Evolutionary conservation across 2,888 invertebrate species (phyloP), one percentile per base, ranked within the genome.

Genomic region (Vanessa cardui): DNA sequence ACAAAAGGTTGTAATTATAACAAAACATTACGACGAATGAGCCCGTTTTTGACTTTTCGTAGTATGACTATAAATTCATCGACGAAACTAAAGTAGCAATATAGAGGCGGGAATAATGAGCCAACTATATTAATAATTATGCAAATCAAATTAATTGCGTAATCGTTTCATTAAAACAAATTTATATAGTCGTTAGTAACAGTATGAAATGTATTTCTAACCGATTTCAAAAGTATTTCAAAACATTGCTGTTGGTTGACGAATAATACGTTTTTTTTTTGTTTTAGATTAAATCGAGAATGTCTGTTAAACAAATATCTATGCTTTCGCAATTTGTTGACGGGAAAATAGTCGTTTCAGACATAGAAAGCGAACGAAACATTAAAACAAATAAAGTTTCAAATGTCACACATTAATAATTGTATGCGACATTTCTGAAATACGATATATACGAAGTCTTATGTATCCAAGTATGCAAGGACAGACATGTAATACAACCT

Each of bases 61-160:
- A 46, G 20, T 16, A 33, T 50, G 50, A 44, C 33, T 47, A n/a
- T 60, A 61, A 66, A 39, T 21, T 45, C 18, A 46, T 47, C 39
- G 58, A 58, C 46, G 6, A 21, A 26, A 62, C 5, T 47, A 63
- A 59, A 64, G 9, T 60, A 18, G 60, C 45, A 64, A 18, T 26
- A 63, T 60, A 49, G 45, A 44, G 26, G 50, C 21, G 46, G 26
- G 31, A 62, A 46, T 67, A 64, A 70, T 68, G 56, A 56, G 49
- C 61, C 61, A 64, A 62, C 58, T 61, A 44, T 67, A 67, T 66
- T 61, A 65, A 45, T 70, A 62, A 63, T 71, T 63, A 61, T 52
- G 62, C 62, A 66, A 65, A 71, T 66, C 56, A 63, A 56, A 56
- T 61, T 70, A 70, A 68, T 71, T 66, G 65, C 56, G 56, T 66